Evolutionary conservation across 1,140 invertebrate genomes (phyloP), one percentile per base, ranked within the genome.

Genomic region (Trichogramma pretiosum): DNA sequence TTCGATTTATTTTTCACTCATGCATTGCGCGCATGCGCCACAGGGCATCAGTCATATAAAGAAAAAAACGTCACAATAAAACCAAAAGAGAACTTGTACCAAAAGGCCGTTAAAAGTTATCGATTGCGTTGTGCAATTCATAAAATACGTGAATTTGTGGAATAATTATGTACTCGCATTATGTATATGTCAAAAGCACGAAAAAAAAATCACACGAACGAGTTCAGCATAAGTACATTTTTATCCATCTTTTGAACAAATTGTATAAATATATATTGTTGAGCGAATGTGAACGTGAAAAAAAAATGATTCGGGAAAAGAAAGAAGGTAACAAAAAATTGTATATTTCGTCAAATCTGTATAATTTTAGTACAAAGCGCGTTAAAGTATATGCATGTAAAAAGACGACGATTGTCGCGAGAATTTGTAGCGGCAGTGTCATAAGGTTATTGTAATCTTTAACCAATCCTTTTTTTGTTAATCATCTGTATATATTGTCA

Each of bases 401-500:
- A 40, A 45, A 44, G 42, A 44, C 37, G 33, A 43, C 38, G 40
- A 50, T 53, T 24, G 49, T 30, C 47, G 43, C n/a, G n/a, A n/a
- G n/a, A n/a, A n/a, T n/a, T n/a, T n/a, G n/a, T n/a, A n/a, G n/a
- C n/a, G n/a, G n/a, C n/a, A n/a, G n/a, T n/a, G n/a, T n/a, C n/a
- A n/a, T n/a, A n/a, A n/a, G n/a, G n/a, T n/a, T n/a, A n/a, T n/a
- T n/a, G n/a, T n/a, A n/a, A n/a, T n/a, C n/a, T n/a, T n/a, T n/a
- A n/a, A n/a, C n/a, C n/a, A n/a, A n/a, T 43, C 46, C 48, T 43
- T 53, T 64, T 61, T 68, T 66, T 67, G 64, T 70, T 66, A 67
- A 61, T 57, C 65, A 70, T 70, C 59, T 72, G 69, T 72, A 70
- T 67, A 72, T 72, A 72, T 55, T 61, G 63, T 62, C 64, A 67